Evolutionary conservation across 2,797 vertebrate species (phyloP).

Genomic region (Sternarchorhynchus goeldii): DNA sequence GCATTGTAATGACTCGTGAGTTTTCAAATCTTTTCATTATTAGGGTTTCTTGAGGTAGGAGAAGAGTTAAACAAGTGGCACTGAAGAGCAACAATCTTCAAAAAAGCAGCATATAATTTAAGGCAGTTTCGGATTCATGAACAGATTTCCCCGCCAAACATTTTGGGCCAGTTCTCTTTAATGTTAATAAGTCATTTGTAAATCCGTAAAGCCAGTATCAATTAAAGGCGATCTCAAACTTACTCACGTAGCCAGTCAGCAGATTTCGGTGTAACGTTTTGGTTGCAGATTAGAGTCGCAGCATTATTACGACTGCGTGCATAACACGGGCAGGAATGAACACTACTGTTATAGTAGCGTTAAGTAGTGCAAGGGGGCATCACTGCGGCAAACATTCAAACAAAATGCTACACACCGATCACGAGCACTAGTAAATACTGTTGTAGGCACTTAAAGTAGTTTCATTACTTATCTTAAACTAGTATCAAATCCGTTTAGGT

Average conservation of each 20-base stretch:
- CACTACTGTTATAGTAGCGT: background rate
- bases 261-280: background rate
- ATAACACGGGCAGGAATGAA: background rate
- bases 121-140: slow-evolving; percentile 39
- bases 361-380: background rate
- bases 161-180: slow-evolving; percentile 11
- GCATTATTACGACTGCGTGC: background rate
- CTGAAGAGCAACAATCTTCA: background rate
- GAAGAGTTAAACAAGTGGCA: slow-evolving; percentile 11
- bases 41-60: slow-evolving; percentile 50
- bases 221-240: background rate
- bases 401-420: slow-evolving; percentile 34
- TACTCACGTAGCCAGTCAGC: background rate
- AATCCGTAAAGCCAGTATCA: background rate
- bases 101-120: slow-evolving; percentile 29
- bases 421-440: slow-evolving; percentile 39
- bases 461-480: slow-evolving; percentile 13
- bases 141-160: slow-evolving; percentile 15
- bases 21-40: background rate
- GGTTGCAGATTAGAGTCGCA: background rate
- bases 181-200: background rate
- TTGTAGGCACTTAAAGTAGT: slow-evolving; percentile 55
- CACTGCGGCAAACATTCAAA: background rate
- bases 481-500: slow-evolving; percentile 25
- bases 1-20: background rate